A percentile compares a stretch with the other conserved stretches of the same genome.
Conservation (phyloP, 2,797 vertebrate species). For the Notolabrus celidotus region DNA sequence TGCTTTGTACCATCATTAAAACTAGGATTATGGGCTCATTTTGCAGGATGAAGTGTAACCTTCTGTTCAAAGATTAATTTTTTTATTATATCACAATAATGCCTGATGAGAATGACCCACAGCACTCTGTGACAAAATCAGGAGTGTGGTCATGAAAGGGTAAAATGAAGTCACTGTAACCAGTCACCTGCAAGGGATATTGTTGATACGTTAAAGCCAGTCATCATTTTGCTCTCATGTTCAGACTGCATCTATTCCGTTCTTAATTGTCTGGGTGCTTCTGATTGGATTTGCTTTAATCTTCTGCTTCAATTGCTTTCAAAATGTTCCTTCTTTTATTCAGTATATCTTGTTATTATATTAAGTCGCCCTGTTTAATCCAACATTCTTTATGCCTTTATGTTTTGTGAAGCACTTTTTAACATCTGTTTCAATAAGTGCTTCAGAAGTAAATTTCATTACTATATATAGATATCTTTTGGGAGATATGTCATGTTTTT, state of each 20-base stretch:
- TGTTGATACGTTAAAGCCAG: neutral
- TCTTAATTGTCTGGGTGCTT: too few species aligned
- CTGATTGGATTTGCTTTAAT: too few species aligned
- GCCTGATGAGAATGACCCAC: constrained; percentile 19
- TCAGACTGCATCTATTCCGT: neutral
- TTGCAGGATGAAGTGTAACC: constrained; percentile 30
- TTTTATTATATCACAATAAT: constrained; percentile 47
- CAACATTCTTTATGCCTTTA: too few species aligned
- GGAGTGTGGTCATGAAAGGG: constrained; percentile 3
- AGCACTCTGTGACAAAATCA: constrained; percentile 22
- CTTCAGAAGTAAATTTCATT: too few species aligned
- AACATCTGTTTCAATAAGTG: too few species aligned
- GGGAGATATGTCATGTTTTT: too few species aligned
- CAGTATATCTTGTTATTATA: too few species aligned
- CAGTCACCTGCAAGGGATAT: neutral
- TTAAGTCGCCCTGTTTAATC: too few species aligned
- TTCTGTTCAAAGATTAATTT: constrained; percentile 42
- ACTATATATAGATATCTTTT: too few species aligned
- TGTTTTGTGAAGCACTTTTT: too few species aligned
- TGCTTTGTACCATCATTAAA: constrained; percentile 15
- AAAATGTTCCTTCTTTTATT: too few species aligned
- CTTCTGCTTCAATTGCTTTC: too few species aligned
- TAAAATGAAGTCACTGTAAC: neutral
- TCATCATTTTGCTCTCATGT: neutral
- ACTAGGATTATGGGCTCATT: constrained; percentile 30